phyloP scores from a whole-genome alignment of 2,888 invertebrate species.

The Ferdinandea cuprea region DNA sequence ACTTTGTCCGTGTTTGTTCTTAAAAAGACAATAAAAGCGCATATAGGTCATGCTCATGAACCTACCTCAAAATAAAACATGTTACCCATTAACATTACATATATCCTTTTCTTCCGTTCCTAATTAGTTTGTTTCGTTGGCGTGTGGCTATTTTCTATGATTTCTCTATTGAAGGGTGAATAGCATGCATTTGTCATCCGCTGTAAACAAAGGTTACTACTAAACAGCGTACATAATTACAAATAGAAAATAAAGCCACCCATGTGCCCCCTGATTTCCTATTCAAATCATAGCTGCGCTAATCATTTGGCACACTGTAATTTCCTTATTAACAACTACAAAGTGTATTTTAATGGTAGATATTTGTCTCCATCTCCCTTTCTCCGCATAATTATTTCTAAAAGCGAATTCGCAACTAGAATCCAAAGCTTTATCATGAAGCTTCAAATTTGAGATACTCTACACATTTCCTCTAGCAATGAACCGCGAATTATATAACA shows the following conservation, averaged over 20 bases:
- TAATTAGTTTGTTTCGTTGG: slow-evolving; percentile 25
- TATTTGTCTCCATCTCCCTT: background rate
- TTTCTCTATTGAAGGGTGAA: slow-evolving; percentile 18
- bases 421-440: background rate
- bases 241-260: slow-evolving; percentile 6
- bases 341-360: slow-evolving; percentile 16
- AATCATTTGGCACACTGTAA: slow-evolving; percentile 68
- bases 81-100: background rate
- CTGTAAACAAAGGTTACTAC: slow-evolving; percentile 9
- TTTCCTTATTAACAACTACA: slow-evolving; percentile 69
- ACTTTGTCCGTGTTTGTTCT: no score
- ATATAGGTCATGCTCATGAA: background rate
- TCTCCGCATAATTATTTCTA: slow-evolving; percentile 57
- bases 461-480: background rate
- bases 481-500: background rate
- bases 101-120: slow-evolving; percentile 22
- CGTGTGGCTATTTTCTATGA: slow-evolving; percentile 4
- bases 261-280: slow-evolving; percentile 17
- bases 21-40: no score
- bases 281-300: slow-evolving; percentile 44
- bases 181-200: slow-evolving; percentile 11
- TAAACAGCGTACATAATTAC: slow-evolving; percentile 8
- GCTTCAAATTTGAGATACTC: no score
- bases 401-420: slow-evolving; percentile 16
- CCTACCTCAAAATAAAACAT: background rate